A percentile compares a stretch with the other conserved stretches of the same genome.
These are phyloP conservation scores for Muscicapa striata DNA, from an alignment of 2,797 vertebrate species.

Conservation along the genomic window DNA sequence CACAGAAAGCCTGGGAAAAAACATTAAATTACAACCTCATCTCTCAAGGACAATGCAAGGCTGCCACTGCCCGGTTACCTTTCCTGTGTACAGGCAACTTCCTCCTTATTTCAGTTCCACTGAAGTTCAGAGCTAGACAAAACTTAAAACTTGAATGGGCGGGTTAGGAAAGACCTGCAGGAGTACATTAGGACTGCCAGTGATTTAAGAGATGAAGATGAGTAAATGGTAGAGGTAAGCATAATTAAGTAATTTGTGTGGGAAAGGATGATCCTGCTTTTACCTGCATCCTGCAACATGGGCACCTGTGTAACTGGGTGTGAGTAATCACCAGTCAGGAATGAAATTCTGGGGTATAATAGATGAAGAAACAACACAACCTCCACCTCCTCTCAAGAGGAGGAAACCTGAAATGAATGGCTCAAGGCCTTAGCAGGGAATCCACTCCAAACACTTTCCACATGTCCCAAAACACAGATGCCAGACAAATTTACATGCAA, in stretches of 20 bases:
- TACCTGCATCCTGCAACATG: neutral
- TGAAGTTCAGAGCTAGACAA: neutral
- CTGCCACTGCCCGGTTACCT: neutral
- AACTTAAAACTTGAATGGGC: neutral
- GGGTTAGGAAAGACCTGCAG: neutral
- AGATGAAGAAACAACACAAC: neutral
- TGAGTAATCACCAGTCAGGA: neutral
- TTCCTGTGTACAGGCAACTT: neutral
- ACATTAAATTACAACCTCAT: neutral
- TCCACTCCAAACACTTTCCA: neutral
- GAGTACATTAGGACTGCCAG: neutral
- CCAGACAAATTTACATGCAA: neutral
- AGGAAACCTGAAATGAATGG: neutral
- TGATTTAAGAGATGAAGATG: neutral
- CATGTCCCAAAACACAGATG: neutral
- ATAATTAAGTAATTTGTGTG: neutral
- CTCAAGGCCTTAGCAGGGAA: neutral
- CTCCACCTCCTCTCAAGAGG: neutral
- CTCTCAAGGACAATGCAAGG: neutral
- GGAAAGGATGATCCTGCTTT: neutral
- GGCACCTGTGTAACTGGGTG: neutral
- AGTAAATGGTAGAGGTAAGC: neutral
- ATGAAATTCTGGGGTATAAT: rapidly evolving
- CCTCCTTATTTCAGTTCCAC: neutral
- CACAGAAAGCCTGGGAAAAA: neutral